Evolutionary conservation across 2,888 invertebrate genomes (phyloP), one percentile per base, ranked within the genome.

Genomic region (Synanthedon tipuliformis): DNA sequence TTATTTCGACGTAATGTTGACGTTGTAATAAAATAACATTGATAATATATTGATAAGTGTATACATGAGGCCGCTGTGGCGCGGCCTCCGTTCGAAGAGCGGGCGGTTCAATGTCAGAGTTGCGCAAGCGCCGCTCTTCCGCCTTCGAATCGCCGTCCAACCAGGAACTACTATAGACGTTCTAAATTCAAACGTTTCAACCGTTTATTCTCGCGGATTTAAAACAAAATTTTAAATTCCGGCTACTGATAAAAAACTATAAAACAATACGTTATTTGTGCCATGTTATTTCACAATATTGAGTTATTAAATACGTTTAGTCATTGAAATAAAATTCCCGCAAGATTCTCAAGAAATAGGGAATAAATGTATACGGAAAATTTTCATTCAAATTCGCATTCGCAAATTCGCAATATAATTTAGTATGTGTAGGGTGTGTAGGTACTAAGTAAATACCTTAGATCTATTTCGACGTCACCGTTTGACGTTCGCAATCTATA

Each of bases 31-130:
- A 71, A 75, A 68, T 64, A 72, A 73, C 71, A 78, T 73, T 69
- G 73, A 71, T 65, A 65, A 65, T 65, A 65, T 61, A 73, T 45
- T 45, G 45, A 45, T 45, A 45, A 13, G 45, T 45, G 18, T 34
- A 50, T n/a, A 50, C 50, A 18, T 77, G 73, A 82, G 75, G 78
- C 76, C 74, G 81, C 76, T 79, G 73, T 70, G 83, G 76, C 79
- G 73, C 70, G 83, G 81, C 84, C 85, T 85, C 81, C 74, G 71
- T 71, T 69, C 72, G 71, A 75, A 73, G 75, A 77, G 71, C 70
- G 75, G 66, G 66, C 69, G 69, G 74, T 84, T 84, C 87, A 87
- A 87, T 86, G 86, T 84, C 86, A 84, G 78, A 85, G 86, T 85
- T 85, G 86, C 81, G 86, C 34, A 34, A 87, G 78, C 82, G 78